Evolutionary conservation across 1,140 invertebrate species (phyloP), one percentile per base, ranked within the genome.

Genomic region (Schmidtea mediterranea): DNA sequence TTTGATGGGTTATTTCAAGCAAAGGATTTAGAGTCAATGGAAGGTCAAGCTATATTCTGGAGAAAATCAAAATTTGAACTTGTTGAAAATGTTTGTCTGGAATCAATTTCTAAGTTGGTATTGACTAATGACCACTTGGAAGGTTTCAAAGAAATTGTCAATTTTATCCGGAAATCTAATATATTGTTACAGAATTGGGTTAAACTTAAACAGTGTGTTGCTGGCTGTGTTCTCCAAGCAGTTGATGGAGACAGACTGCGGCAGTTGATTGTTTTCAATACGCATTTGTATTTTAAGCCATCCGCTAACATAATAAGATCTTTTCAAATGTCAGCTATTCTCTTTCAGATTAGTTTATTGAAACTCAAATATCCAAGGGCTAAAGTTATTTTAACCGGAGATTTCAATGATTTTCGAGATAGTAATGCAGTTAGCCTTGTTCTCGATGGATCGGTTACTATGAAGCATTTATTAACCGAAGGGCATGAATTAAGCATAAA

Each of bases 271-370:
- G 69, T 84, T 46, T 80, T 74, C 19, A 87, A 84, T 58, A 87
- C 81, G 0, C 86, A 92, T 70, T 70, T 90, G 15, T 90, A 82
- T 62, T 90, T 84, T 59, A 78, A 82, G 59, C 80, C 81, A 1
- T 74, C 79, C 62, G 77, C 80, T 6, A 76, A 81, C 67, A 77
- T 86, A 58, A 77, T 90, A 54, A 66, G 86, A 54, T 62, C 89
- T 2, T 59, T 89, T 26, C 72, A 74, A 57, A 59, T 59, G 16
- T 57, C 60, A 0, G 43, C 56, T 9, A 32, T 32, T 3, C 26
- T 32, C 10, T 3, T 32, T 32, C 3, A 10, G 10, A 32, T 32
- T 32, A 38, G 18, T 3, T 46, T 36, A 15, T 22, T 38, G 47
- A 48, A 38, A 26, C 69, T 62, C 1, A 52, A 77, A 73, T 56